Base-by-base conservation (phyloP, 30 jellyfish, hydroid and myxozoan genomes). In the Aurelia aurita complex sp. Pacific region DNA sequence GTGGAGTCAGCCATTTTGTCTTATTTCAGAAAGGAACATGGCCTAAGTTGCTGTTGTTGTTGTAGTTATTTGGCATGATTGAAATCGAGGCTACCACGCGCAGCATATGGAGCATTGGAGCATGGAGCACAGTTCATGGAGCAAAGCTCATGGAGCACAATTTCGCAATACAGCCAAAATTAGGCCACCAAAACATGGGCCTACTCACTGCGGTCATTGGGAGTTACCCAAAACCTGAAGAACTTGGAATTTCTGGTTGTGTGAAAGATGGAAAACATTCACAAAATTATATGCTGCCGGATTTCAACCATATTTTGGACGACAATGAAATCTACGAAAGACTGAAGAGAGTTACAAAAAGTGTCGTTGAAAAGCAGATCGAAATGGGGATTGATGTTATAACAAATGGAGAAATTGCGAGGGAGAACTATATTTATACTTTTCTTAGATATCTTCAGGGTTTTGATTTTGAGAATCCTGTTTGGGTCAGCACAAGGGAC, bases 1-100 rank as follows among this genome's bases (percentile, higher is more conserved):
- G 91, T 91, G 51, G 97, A 88, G 86, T 94, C 98, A 10, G 97
- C 97, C 98, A 94, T 94, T 60, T 88, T 94, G 76, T 10, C 10
- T 19, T 18, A 35, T 17, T 14, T 9, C 15, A 65, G 77, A 80
- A 87, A 43, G 40, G 33, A 16, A 35, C 23, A 23, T 19, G 88
- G 64, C 16, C 61, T 14, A 11, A n/a, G 80, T 79, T 62, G 86
- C 33, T 76, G 86, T 61, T 76, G 86, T 64, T 55, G 85, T 40
- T 75, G 4, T 10, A 42, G 59, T 13, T 29, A 10, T 38, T 38
- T 38, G 50, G 3, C 3, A 38, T 38, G 50, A 40, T 40, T 40
- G 52, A 40, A 1, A 14, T 67, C 51, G 51, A 67, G 40, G 77
- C 64, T 67, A 34, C 77, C 18, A 67, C 12, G 29, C 29, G 29